A percentile compares a stretch with the other conserved stretches of the same genome.
Conservation (phyloP, 2,113 vertebrate genomes). For the Felis catus region F.catus_Fca126_mat1.0 CM031417.1:45610501-45611000, state of each 20-base stretch:
- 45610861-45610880: not conserved
- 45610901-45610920: not conserved
- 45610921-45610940: not conserved
- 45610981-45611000: conserved; percentile 25
- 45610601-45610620: not conserved
- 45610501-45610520: not conserved
- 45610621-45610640: conserved; percentile 32
- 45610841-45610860: not conserved
- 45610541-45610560: not conserved
- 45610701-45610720: not conserved
- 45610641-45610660: not conserved
- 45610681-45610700: not conserved
- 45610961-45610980: not conserved
- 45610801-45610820: not conserved
- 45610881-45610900: not conserved
- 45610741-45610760: not conserved
- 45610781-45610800: not conserved
- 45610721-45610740: not conserved
- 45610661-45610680: not conserved
- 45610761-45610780: not conserved
- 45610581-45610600: not conserved
- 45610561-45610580: not conserved
- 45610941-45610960: conserved; percentile 3
- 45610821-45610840: not conserved
- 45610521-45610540: not conserved